Percentiles rank a stretch among this genome's conserved stretches.
Evolutionary conservation across 2,888 invertebrate genomes (phyloP).

Genomic region (Drosophila anomelani): DNA sequence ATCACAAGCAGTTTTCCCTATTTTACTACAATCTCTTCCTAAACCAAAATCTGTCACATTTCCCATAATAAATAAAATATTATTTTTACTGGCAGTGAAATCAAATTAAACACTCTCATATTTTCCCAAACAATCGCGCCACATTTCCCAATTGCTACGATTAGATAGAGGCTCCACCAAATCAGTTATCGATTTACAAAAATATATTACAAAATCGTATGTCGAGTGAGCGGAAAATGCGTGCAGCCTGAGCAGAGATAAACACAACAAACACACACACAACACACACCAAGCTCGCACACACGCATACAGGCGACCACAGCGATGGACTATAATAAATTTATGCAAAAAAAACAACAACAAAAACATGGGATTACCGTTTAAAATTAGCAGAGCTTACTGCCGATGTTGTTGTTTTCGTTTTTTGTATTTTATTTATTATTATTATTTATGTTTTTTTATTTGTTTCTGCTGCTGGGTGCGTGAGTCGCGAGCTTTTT

Average conservation of each 20-base stretch:
- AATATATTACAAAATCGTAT: conserved; percentile 27
- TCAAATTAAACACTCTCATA: conserved; percentile 8
- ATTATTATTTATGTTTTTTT: conserved; percentile 22
- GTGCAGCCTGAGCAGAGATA: conserved; percentile 23
- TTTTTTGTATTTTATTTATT: conserved; percentile 45
- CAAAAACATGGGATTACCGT: conserved; percentile 71
- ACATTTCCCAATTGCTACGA: conserved; percentile 15
- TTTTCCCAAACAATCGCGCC: background rate
- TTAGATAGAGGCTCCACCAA: background rate
- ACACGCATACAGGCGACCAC: conserved; percentile 1
- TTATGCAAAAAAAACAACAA: conserved; percentile 38
- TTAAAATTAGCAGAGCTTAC: conserved; percentile 63
- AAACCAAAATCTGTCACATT: background rate
- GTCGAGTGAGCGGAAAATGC: conserved; percentile 31
- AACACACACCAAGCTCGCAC: conserved; percentile 4
- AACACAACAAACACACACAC: conserved; percentile 26
- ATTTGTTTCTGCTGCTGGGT: conserved; percentile 47
- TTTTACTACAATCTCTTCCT: background rate
- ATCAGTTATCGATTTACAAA: conserved; percentile 44
- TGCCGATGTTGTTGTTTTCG: conserved; percentile 44
- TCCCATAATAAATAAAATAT: background rate
- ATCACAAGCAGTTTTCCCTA: too few relatives aligned
- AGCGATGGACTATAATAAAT: conserved; percentile 35
- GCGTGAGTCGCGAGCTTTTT: conserved; percentile 54
- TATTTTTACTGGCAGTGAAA: background rate